A percentile compares a stretch with the other conserved stretches of the same genome.
Conservation (phyloP, 1,140 invertebrate species). For the Atta texana region DNA sequence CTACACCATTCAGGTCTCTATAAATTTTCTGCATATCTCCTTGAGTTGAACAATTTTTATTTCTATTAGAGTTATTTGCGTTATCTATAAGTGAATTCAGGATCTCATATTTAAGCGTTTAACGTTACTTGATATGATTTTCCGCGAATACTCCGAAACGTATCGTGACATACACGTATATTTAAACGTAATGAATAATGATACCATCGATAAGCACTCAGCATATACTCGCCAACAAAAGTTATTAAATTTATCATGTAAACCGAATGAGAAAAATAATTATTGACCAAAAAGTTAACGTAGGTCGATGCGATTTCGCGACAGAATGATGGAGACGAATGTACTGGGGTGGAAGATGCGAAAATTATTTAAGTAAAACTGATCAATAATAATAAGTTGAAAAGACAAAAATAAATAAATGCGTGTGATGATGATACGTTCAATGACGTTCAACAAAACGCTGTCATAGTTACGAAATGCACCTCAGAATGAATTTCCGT, state of each 20-base stretch:
- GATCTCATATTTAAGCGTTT: constrained; percentile 17
- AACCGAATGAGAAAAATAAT: not conserved
- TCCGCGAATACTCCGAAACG: not conserved
- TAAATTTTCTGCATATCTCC: not conserved
- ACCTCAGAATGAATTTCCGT: constrained; percentile 35
- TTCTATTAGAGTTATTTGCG: not conserved
- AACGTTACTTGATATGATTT: not conserved
- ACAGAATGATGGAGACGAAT: not conserved
- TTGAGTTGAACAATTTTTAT: constrained; percentile 9
- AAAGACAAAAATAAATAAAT: constrained; percentile 18
- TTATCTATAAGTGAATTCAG: constrained; percentile 18
- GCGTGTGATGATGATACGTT: constrained; percentile 24
- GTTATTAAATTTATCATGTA: constrained; percentile 21
- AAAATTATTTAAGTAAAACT: constrained; percentile 17
- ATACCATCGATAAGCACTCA: constrained; percentile 18
- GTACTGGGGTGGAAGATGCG: too few species aligned
- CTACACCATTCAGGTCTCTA: constrained; percentile 16
- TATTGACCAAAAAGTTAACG: not conserved
- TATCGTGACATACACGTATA: not conserved
- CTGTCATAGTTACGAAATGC: constrained; percentile 31
- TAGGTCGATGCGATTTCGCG: not conserved
- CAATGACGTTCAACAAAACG: constrained; percentile 14
- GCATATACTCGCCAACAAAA: not conserved
- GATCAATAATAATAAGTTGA: constrained; percentile 39
- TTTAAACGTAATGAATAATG: constrained; percentile 7